Evolutionary conservation across 23 tunicate species (phyloP).

Genomic region (Aplidium turbinatum): DNA sequence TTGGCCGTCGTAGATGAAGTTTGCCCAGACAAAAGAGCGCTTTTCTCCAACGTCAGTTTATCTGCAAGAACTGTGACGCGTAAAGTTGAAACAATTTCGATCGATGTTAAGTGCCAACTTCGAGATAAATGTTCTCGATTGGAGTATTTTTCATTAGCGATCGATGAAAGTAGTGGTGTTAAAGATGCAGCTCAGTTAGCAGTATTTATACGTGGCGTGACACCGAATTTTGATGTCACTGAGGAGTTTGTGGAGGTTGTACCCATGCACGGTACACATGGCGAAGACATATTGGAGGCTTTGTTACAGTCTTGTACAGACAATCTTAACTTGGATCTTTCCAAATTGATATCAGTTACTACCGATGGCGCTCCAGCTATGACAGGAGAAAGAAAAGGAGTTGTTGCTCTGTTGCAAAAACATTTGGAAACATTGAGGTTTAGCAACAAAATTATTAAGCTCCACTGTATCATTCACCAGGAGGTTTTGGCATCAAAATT

Average conservation of each 20-base stretch:
- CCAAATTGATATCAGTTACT: constrained; percentile 32
- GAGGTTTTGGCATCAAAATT: constrained; percentile 30
- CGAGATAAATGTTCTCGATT: constrained; percentile 1
- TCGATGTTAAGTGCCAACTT: constrained; percentile 5
- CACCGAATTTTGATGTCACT: constrained; percentile 23
- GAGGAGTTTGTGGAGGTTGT: constrained; percentile 34
- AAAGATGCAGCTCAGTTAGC: constrained; percentile 40
- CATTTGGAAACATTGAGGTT: constrained; percentile 22
- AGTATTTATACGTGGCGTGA: constrained; percentile 33
- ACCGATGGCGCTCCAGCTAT: constrained; percentile 46
- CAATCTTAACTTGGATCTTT: constrained; percentile 14
- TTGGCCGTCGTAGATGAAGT: constrained; percentile 15
- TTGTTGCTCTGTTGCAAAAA: constrained; percentile 41
- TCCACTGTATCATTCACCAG: constrained; percentile 35
- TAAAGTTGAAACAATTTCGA: constrained; percentile 14
- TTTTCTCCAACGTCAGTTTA: constrained; percentile 18
- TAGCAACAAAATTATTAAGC: constrained; percentile 6
- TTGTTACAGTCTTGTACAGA: constrained; percentile 17
- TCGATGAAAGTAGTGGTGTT: constrained; percentile 30
- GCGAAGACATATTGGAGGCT: constrained; percentile 33
- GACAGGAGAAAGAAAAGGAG: constrained; percentile 37
- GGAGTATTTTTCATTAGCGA: constrained; percentile 32
- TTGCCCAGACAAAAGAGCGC: constrained; percentile 22
- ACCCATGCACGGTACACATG: constrained; percentile 25
- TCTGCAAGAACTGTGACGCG: constrained; percentile 42